Percentiles rank a stretch among this genome's conserved stretches.
These are phyloP conservation scores for Sorex maritimensis DNA, from an alignment of 2,797 vertebrate genomes.

Conservation along the genomic window DNA sequence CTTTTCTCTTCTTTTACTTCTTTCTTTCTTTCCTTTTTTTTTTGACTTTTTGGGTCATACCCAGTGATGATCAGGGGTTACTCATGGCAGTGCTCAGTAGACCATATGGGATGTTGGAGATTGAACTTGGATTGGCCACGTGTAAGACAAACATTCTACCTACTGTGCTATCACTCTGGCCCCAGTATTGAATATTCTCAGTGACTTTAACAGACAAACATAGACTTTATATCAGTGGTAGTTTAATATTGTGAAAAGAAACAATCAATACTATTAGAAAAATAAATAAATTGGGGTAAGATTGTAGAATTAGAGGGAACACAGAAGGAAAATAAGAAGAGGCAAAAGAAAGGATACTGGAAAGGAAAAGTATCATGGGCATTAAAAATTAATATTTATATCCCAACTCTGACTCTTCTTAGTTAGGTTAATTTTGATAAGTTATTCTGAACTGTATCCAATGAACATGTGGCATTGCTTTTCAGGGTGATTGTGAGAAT, in stretches of 20 bases:
- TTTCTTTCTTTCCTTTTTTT: too few relatives aligned
- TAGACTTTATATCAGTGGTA: not conserved
- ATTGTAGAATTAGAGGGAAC: not conserved
- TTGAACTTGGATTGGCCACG: too few relatives aligned
- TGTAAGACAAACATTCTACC: too few relatives aligned
- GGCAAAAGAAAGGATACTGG: not conserved
- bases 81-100: too few relatives aligned
- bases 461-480: not conserved
- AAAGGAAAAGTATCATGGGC: not conserved
- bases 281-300: not conserved
- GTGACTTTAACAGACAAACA: not conserved
- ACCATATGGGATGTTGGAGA: too few relatives aligned
- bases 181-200: not conserved
- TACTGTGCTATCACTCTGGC: too few relatives aligned
- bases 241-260: not conserved
- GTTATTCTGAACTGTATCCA: constrained; percentile 32
- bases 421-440: constrained; percentile 11
- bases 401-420: not conserved
- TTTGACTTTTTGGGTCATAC: too few relatives aligned
- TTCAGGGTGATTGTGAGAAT: constrained; percentile 31
- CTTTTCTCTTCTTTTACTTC: too few relatives aligned
- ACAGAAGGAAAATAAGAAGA: not conserved
- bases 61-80: too few relatives aligned
- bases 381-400: constrained; percentile 7
- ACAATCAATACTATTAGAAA: not conserved